Evolutionary conservation across 1,140 invertebrate species (phyloP).

Genomic region (Drosophila guanche): DNA sequence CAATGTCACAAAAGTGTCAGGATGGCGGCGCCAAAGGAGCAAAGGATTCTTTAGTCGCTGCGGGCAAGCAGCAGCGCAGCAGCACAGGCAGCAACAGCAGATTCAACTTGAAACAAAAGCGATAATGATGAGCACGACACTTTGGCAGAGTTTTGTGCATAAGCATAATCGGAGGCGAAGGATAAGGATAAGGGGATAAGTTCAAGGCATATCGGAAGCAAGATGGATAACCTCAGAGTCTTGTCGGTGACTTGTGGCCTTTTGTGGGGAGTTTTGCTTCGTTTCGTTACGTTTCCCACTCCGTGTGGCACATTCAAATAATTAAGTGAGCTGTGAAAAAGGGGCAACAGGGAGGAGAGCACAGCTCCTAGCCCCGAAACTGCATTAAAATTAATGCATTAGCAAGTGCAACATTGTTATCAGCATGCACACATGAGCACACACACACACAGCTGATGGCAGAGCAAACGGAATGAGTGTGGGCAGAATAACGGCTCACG

Average conservation of each 20-base stretch:
- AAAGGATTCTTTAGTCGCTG: constrained; percentile 66
- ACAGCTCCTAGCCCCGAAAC: constrained; percentile 52
- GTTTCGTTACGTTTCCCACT: not conserved
- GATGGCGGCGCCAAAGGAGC: constrained; percentile 77
- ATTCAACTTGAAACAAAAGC: constrained; percentile 55
- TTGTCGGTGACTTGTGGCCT: constrained; percentile 56
- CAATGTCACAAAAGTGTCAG: constrained; percentile 80
- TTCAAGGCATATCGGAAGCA: constrained; percentile 55
- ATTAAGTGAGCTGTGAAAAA: constrained; percentile 66
- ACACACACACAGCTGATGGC: not conserved
- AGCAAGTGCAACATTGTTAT: constrained; percentile 81
- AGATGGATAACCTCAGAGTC: constrained; percentile 69
- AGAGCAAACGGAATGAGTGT: not conserved
- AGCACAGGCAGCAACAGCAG: constrained; percentile 16
- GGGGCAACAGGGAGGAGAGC: not conserved
- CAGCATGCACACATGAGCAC: constrained; percentile 76
- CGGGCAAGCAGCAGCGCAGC: constrained; percentile 22
- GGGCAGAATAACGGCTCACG: constrained; percentile 52
- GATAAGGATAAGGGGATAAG: constrained; percentile 24
- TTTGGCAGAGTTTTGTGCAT: constrained; percentile 58
- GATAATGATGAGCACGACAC: constrained; percentile 75
- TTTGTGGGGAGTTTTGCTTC: constrained; percentile 4
- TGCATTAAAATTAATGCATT: constrained; percentile 81
- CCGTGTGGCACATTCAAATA: constrained; percentile 60
- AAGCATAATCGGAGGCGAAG: constrained; percentile 19